Conservation (phyloP, 1,140 invertebrate species). For the Pseudachorutes palmiensis region DNA sequence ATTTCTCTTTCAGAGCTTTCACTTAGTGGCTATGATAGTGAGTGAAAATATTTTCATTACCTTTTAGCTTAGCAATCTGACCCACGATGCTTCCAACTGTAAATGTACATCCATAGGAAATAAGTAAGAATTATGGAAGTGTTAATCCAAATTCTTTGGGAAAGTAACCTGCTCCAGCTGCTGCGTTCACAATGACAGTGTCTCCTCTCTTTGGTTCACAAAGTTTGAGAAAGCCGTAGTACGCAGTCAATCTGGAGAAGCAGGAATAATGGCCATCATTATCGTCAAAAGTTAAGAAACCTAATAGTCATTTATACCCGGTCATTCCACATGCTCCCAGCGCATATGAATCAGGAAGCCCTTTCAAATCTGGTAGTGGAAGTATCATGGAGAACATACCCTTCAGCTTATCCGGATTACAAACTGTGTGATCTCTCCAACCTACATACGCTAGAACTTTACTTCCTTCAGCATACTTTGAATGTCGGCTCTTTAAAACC, state of each 20-base stretch:
- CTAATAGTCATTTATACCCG: conserved; percentile 13
- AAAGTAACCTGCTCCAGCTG: conserved; percentile 14
- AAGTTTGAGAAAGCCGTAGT: conserved; percentile 59
- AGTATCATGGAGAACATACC: conserved; percentile 5
- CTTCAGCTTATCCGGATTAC: conserved; percentile 26
- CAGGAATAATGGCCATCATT: conserved; percentile 42
- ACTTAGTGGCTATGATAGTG: no score
- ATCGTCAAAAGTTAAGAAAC: background rate
- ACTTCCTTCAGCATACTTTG: conserved; percentile 52
- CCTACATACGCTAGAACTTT: conserved; percentile 38
- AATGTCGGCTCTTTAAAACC: conserved; percentile 53
- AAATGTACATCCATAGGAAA: no score
- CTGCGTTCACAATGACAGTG: conserved; percentile 39
- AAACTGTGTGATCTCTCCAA: conserved; percentile 21
- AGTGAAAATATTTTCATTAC: conserved; percentile 37
- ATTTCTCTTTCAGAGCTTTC: no score
- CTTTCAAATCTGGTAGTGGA: conserved; percentile 29
- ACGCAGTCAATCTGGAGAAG: conserved; percentile 52
- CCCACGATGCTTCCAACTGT: conserved; percentile 62
- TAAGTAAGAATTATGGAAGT: no score
- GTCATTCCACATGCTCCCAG: conserved; percentile 24
- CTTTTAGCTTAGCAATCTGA: conserved; percentile 61
- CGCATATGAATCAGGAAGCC: conserved; percentile 22
- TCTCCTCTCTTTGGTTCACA: conserved; percentile 61
- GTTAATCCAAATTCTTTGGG: conserved; percentile 45